Evolutionary conservation across 1,140 invertebrate species (phyloP).

Genomic region (Diorhabda sublineata): DNA sequence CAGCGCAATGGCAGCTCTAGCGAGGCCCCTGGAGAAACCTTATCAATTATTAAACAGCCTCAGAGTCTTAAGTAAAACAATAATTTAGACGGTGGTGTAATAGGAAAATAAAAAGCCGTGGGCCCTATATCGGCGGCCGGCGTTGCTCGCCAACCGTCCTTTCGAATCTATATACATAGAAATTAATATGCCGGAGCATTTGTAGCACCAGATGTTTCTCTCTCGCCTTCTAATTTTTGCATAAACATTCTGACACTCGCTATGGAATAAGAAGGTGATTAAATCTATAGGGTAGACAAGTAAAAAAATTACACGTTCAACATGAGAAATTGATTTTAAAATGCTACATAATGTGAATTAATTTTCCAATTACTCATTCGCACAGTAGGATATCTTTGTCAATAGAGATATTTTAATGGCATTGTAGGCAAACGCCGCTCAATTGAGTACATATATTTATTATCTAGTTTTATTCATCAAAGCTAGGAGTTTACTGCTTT

Average conservation of each 20-base stretch:
- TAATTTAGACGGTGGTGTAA: neutral
- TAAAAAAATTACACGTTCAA: no score
- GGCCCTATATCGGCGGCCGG: neutral
- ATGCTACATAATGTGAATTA: no score
- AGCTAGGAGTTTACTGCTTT: no score
- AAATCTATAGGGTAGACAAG: no score
- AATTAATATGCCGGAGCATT: neutral
- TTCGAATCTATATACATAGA: neutral
- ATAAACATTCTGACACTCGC: neutral
- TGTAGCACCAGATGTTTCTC: neutral
- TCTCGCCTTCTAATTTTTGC: neutral
- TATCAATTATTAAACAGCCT: constrained; percentile 2
- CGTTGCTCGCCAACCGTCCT: neutral
- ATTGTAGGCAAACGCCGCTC: no score
- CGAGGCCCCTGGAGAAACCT: constrained; percentile 1
- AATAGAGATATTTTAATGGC: no score
- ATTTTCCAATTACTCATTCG: no score
- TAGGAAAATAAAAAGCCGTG: constrained; percentile 2
- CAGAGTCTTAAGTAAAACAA: constrained; percentile 2
- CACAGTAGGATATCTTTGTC: no score
- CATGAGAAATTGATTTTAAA: no score
- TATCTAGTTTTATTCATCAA: no score
- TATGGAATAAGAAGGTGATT: no score
- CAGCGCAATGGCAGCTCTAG: neutral
- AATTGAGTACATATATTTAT: no score